These are phyloP conservation scores for Sarcophilus harrisii DNA, from an alignment of 2,797 vertebrate genomes.

Conservation along the genomic window DNA sequence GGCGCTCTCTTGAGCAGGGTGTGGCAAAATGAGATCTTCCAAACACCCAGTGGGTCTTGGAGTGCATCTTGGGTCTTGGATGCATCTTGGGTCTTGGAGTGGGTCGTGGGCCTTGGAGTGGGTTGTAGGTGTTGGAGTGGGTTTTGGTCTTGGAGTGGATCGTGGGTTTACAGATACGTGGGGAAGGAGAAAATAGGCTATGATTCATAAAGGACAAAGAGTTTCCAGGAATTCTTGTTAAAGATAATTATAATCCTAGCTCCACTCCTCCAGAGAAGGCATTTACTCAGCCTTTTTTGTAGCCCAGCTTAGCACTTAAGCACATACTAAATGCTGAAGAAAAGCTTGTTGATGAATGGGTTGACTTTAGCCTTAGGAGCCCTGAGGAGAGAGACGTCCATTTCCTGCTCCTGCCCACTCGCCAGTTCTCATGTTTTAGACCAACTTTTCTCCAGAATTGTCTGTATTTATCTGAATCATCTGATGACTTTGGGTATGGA, in stretches of 20 bases:
- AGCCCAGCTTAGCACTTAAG: not conserved
- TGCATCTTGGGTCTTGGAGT: no score
- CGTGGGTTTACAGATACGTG: not conserved
- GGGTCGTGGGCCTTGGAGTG: no score
- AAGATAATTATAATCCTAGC: not conserved
- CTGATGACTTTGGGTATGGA: not conserved
- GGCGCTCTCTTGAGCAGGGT: not conserved
- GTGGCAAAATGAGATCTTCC: not conserved
- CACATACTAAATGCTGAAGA: not conserved
- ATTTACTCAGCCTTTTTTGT: not conserved
- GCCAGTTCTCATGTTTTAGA: not conserved
- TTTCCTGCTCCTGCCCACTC: not conserved
- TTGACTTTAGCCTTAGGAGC: not conserved
- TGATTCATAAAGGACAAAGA: not conserved
- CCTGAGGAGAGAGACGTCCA: not conserved
- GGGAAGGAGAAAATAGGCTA: not conserved
- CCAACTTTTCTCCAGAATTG: not conserved
- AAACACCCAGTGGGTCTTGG: not conserved
- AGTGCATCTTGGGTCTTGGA: not conserved
- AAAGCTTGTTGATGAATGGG: not conserved
- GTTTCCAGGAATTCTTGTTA: not conserved
- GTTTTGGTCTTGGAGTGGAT: no score
- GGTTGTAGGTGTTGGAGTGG: no score
- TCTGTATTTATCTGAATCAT: not conserved
- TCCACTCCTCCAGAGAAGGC: not conserved